phyloP scores from a whole-genome alignment of 2,888 invertebrate species.

The Drosophila vallismaia region DNA sequence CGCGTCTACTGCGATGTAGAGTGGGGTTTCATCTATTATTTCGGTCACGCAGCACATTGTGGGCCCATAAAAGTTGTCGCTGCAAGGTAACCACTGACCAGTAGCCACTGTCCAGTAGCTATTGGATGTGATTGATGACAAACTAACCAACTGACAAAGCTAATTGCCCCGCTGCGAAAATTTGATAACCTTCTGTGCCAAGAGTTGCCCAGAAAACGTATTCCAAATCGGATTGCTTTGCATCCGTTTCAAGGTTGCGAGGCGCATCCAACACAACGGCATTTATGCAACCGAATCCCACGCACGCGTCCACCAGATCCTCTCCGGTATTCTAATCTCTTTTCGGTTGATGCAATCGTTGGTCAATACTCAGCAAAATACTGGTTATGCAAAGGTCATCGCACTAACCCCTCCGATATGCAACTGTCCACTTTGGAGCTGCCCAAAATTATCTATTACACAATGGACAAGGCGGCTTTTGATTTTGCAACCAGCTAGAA shows the following conservation, averaged over 20 bases:
- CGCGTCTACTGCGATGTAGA: slow-evolving; percentile 6
- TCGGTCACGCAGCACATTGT: slow-evolving; percentile 57
- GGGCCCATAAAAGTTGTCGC: slow-evolving; percentile 62
- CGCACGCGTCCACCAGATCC: not conserved
- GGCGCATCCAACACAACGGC: slow-evolving; percentile 8
- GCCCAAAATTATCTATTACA: slow-evolving; percentile 9
- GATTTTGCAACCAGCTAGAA: not conserved
- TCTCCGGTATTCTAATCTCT: slow-evolving; percentile 5
- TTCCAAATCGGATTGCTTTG: slow-evolving; percentile 25
- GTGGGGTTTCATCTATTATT: slow-evolving; percentile 43
- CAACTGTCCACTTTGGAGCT: slow-evolving; percentile 12
- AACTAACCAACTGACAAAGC: slow-evolving; percentile 18
- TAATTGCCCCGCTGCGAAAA: slow-evolving; percentile 50
- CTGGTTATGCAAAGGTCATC: slow-evolving; percentile 15
- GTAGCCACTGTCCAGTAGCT: slow-evolving; percentile 35
- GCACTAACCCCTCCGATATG: not conserved
- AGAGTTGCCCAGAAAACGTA: slow-evolving; percentile 34
- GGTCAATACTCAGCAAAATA: not conserved
- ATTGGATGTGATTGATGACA: slow-evolving; percentile 48
- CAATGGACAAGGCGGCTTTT: not conserved
- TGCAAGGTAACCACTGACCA: slow-evolving; percentile 50
- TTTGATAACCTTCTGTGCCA: slow-evolving; percentile 24
- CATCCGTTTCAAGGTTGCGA: slow-evolving; percentile 28
- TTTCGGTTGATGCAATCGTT: slow-evolving; percentile 6
- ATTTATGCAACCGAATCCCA: slow-evolving; percentile 44